phyloP scores from a whole-genome alignment of 2,888 invertebrate species.

The Suillia variegata region DNA sequence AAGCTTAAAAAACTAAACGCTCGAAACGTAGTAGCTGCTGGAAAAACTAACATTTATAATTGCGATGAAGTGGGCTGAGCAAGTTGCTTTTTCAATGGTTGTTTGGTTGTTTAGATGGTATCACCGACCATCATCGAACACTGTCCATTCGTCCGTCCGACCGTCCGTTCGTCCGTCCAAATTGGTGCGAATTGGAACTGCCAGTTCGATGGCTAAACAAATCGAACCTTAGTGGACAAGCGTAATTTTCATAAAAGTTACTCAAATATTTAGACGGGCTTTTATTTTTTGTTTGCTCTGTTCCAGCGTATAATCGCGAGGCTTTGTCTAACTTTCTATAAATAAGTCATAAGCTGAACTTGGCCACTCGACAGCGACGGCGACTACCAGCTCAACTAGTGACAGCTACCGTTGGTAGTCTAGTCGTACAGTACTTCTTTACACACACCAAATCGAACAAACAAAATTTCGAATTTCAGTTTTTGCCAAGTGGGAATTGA shows the following conservation, averaged over 20 bases:
- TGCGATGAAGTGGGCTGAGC: too few species aligned
- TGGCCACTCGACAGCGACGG: slow-evolving; percentile 1
- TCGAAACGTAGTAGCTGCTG: neutral
- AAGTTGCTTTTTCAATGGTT: too few species aligned
- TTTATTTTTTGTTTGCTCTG: slow-evolving; percentile 40
- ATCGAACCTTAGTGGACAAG: neutral
- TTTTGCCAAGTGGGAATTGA: too few species aligned
- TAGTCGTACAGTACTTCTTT: neutral
- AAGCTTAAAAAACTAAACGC: slow-evolving; percentile 31
- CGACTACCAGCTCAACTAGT: neutral
- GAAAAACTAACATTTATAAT: neutral
- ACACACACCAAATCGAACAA: too few species aligned
- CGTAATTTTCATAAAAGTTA: slow-evolving; percentile 33
- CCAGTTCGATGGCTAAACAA: neutral
- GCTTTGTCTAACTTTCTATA: slow-evolving; percentile 45
- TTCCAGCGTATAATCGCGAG: slow-evolving; percentile 26
- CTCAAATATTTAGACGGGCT: slow-evolving; percentile 48
- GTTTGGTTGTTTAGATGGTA: too few species aligned
- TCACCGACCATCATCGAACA: too few species aligned
- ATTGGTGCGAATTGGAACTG: neutral
- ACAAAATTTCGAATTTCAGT: too few species aligned
- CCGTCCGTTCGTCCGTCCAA: neutral
- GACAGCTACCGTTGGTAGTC: neutral
- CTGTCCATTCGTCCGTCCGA: too few species aligned
- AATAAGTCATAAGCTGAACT: slow-evolving; percentile 30